Conservation (phyloP, 2,888 invertebrate genomes). For the Trachelus stipa region DNA sequence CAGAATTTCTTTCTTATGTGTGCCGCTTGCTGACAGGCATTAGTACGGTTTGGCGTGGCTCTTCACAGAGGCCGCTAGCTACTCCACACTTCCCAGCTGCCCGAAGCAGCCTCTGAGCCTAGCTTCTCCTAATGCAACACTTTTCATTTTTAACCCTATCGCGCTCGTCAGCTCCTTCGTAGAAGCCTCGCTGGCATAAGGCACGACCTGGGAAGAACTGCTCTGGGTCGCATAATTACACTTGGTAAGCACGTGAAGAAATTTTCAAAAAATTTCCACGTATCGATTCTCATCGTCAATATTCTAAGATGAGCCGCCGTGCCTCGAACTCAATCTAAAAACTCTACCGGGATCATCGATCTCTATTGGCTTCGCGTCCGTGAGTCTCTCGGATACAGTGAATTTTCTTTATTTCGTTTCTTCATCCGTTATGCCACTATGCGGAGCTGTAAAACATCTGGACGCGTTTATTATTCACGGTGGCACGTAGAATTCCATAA, state of each 20-base stretch:
- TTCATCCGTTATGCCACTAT: not conserved
- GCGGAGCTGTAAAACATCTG: slow-evolving; percentile 3
- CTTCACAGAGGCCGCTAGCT: slow-evolving; percentile 43
- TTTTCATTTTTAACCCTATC: slow-evolving; percentile 9
- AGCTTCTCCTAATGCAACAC: slow-evolving; percentile 3
- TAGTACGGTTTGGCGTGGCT: slow-evolving; percentile 28
- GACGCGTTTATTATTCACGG: slow-evolving; percentile 32
- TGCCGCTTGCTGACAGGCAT: slow-evolving; percentile 34
- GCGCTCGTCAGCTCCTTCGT: not conserved
- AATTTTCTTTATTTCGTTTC: not conserved
- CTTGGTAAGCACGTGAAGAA: not conserved
- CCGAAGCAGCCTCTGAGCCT: not conserved
- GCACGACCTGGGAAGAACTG: not conserved
- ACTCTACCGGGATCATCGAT: not conserved
- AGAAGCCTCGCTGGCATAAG: not conserved
- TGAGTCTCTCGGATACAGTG: not conserved
- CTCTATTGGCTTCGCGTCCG: not conserved
- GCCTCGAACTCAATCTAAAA: not conserved
- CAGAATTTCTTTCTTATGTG: slow-evolving; percentile 36
- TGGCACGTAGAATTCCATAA: slow-evolving; percentile 17
- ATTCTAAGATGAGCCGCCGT: not conserved
- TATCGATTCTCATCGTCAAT: not conserved
- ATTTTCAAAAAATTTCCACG: no score
- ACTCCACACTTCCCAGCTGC: slow-evolving; percentile 17
- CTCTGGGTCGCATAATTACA: not conserved